Base-by-base conservation (phyloP, 2,797 vertebrate species). In the Tiaroga cobitis region DNA sequence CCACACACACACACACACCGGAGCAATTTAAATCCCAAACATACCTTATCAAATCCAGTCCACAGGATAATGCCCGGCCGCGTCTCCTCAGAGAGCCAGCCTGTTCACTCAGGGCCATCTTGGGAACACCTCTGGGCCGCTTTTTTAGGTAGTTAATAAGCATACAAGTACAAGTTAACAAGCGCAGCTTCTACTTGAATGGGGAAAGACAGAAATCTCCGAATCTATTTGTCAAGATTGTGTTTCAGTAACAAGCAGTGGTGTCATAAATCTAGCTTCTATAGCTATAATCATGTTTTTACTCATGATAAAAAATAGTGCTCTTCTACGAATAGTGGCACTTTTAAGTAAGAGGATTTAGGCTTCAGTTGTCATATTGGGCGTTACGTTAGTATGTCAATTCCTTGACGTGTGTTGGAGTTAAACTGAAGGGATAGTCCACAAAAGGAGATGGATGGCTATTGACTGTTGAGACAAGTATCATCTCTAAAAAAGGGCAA, bases 1-100 rank as follows among this genome's bases (percentile, higher is more conserved):
- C 76, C 82, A 84, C 32, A 73, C 85, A 75, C 88, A 88, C 82
- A 43, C 41, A 43, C 82, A 84, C 32, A 75, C 82, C 67, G 3
- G 87, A 84, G 67, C 32, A 84, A 72, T 89, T 24, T 70, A 61
- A 83, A 74, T 87, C 56, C 3, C 16, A 41, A 63, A 63, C 51
- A 59, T 56, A 78, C 67, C 46, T 41, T 59, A 68, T 51, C 43
- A 59, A 56, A 61, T 65, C 43, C 49, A 59, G 41, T 63, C 63
- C 24, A 63, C 21, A n/a, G 18, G 21, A n/a, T 72, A 41, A 21
- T 37, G 67, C 46, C 70, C 61, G 34, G 11, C 39, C 0, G 5
- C 51, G 37, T 18, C 56, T 43, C 11, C 51, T n/a, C 51, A 51
- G 21, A 73, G 41, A 61, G 39, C 32, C 2, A 5, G 8, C 13